These are phyloP conservation scores for Caranx melampygus DNA, from an alignment of 2,113 vertebrate species.

Conservation along the genomic window DNA sequence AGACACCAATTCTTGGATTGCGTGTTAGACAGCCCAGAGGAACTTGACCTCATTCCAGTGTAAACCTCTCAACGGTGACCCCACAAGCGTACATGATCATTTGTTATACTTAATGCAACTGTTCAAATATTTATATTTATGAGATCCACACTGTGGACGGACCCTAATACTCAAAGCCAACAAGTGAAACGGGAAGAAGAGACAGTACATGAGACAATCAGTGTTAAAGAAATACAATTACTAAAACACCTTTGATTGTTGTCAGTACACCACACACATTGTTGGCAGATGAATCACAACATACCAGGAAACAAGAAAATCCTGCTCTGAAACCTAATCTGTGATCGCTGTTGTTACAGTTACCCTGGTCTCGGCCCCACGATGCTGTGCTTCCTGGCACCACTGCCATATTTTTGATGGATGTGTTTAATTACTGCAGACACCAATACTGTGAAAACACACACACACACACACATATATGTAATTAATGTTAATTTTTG, in stretches of 20 bases:
- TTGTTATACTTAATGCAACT: background rate
- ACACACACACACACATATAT: constrained; percentile 7
- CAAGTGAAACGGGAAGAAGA: background rate
- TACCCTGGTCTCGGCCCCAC: constrained; percentile 28
- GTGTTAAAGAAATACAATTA: background rate
- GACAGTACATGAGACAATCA: background rate
- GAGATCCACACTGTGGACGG: background rate
- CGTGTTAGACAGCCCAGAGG: background rate
- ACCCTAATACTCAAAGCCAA: background rate
- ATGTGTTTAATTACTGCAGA: constrained; percentile 60
- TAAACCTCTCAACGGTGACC: background rate
- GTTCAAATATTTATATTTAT: background rate
- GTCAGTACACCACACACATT: constrained; percentile 24
- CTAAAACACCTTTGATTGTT: background rate
- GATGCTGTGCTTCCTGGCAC: constrained; percentile 18
- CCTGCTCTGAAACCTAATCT: constrained; percentile 25
- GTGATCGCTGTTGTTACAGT: constrained; percentile 30
- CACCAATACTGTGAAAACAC: constrained; percentile 33
- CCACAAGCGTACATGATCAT: background rate
- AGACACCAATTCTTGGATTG: background rate
- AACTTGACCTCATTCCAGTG: constrained; percentile 18
- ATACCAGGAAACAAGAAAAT: constrained; percentile 46
- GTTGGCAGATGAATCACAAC: constrained; percentile 62
- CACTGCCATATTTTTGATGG: constrained; percentile 57
- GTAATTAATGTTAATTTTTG: too few relatives aligned